These are phyloP conservation scores for Autographa pulchrina DNA, from an alignment of 2,888 invertebrate species.

Conservation along the genomic window DNA sequence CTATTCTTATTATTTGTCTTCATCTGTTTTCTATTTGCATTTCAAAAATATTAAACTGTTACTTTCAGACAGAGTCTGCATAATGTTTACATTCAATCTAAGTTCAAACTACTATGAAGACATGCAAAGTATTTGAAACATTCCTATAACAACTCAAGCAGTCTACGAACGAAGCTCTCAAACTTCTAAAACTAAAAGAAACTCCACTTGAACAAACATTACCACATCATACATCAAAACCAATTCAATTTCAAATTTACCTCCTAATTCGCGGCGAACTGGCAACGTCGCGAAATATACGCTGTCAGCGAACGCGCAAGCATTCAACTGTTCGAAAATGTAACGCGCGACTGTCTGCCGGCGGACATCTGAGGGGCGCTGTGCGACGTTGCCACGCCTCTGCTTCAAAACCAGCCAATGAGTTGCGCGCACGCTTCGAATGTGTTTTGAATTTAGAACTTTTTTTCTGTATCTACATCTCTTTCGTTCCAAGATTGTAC, in stretches of 20 bases:
- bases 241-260: conserved; percentile 75
- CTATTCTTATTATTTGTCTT: background rate
- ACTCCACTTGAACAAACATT: conserved; percentile 46
- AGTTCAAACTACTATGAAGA: background rate
- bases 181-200: conserved; percentile 20
- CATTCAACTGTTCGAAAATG: conserved; percentile 86
- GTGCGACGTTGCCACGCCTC: conserved; percentile 81
- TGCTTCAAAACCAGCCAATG: conserved; percentile 73
- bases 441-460: conserved; percentile 65
- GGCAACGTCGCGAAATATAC: conserved; percentile 81
- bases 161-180: background rate
- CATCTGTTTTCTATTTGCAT: background rate
- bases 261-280: conserved; percentile 79
- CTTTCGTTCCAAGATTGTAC: conserved; percentile 52
- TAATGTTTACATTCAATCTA: background rate
- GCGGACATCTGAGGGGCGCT: conserved; percentile 80
- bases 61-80: background rate
- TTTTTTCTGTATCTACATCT: conserved; percentile 55
- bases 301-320: conserved; percentile 82
- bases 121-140: conserved; percentile 5
- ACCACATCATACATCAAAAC: conserved; percentile 58
- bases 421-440: conserved; percentile 58
- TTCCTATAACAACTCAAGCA: background rate
- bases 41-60: background rate
- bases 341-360: conserved; percentile 81